Base-by-base conservation (phyloP, 2,113 vertebrate species). In the Ranitomeya imitator region DNA sequence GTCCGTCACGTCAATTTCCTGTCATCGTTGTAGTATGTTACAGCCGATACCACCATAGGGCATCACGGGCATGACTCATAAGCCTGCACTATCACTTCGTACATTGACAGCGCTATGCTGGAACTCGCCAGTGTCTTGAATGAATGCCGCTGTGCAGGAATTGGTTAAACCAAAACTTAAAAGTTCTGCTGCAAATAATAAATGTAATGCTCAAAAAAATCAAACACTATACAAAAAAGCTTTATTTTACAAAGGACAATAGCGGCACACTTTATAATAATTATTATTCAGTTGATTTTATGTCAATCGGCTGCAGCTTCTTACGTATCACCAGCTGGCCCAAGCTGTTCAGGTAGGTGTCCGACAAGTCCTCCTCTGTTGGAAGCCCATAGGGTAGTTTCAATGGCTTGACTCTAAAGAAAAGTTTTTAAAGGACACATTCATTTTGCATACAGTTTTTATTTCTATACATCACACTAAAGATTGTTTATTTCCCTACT, bases 301-400 rank as follows among this genome's bases (percentile, higher is more conserved):
- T 91, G 12, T 95, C 94, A 51, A 85, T 51, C 91, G 95, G 90
- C 91, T 92, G 90, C 93, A 96, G 86, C 85, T 1, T 93, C 83
- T 91, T 95, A 69, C 60, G 92, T 82, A 99, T 92, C 3, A 99
- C 88, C 83, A 99, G 91, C 85, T 99, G 97, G 83, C 97, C 97
- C 0, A 89, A 97, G 93, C 93, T 93, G 57, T 96, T 97, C n/a
- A 99, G 94, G 92, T 95, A 95, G 0, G 94, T 94, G 83, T 96
- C 91, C 0, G 93, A 91, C 94, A 99, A 92, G 89, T 97, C 96
- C 86, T 97, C 94, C 79, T 99, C 97, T 77, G 95, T 90, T 19
- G 98, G 98, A 74, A 99, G 93, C 14, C 98, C 98, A 0, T 97
- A 90, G 0, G 98, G 98, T 0, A 98, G 92, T 91, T 94, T 97